Evolutionary conservation across 2,797 vertebrate species (phyloP).

Genomic region (Sternotherus odoratus): DNA sequence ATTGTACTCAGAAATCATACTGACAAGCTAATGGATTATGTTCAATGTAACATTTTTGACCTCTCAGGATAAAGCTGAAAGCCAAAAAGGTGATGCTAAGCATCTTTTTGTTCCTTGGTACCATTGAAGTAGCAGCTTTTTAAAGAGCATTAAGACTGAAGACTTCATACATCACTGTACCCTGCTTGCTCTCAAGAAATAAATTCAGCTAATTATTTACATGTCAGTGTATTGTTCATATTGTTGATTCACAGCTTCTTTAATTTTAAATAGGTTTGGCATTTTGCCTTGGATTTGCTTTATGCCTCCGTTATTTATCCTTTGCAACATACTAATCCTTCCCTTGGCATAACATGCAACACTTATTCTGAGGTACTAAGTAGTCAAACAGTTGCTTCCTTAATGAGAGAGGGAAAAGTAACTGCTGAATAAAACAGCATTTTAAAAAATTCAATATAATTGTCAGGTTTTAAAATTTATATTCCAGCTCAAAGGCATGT

Average conservation of each 20-base stretch:
- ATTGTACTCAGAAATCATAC: background rate
- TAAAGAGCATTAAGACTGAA: background rate
- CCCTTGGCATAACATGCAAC: slow-evolving; percentile 35
- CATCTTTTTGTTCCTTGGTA: background rate
- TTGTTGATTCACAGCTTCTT: slow-evolving; percentile 56
- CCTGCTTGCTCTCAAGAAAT: slow-evolving; percentile 52
- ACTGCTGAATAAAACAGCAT: slow-evolving; percentile 44
- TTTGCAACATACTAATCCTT: background rate
- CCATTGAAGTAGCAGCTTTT: slow-evolving; percentile 4
- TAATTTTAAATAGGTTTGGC: background rate
- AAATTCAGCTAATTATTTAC: slow-evolving; percentile 49
- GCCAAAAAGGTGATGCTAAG: background rate
- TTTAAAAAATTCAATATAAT: slow-evolving; percentile 22
- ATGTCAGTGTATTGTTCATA: background rate
- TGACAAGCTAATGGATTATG: background rate
- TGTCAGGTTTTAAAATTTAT: slow-evolving; percentile 22
- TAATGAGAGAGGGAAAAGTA: slow-evolving; percentile 42
- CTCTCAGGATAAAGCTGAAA: background rate
- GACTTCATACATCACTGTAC: background rate
- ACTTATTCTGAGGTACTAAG: slow-evolving; percentile 40
- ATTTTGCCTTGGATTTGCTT: slow-evolving; percentile 42
- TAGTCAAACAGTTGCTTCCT: slow-evolving; percentile 22
- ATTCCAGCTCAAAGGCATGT: background rate
- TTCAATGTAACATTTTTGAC: background rate
- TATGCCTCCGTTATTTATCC: slow-evolving; percentile 20